These are phyloP conservation scores for Brachypterus glaber DNA, from an alignment of 2,888 invertebrate species.

Conservation along the genomic window DNA sequence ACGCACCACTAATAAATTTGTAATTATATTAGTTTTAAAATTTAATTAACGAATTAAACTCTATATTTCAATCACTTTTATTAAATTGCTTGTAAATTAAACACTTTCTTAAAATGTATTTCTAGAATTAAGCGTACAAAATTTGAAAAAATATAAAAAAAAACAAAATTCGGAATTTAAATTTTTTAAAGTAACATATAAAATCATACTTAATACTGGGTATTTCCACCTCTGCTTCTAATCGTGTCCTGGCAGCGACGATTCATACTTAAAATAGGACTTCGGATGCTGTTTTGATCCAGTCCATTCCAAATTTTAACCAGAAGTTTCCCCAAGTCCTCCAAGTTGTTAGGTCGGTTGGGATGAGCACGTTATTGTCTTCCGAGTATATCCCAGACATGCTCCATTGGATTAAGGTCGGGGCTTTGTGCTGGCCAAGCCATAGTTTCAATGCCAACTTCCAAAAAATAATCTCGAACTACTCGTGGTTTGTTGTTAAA, in stretches of 20 bases:
- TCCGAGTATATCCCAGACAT: conserved; percentile 8
- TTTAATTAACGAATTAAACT: background rate
- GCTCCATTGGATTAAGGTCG: conserved; percentile 6
- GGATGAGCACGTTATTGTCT: conserved; percentile 7
- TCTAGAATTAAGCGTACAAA: background rate
- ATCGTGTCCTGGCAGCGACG: conserved; percentile 9
- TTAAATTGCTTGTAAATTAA: too few species aligned
- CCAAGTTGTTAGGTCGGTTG: conserved; percentile 3
- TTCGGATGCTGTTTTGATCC: conserved; percentile 16
- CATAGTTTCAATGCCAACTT: conserved; percentile 11
- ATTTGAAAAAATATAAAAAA: conserved; percentile 1
- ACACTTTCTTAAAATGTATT: background rate
- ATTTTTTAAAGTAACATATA: background rate
- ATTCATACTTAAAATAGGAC: conserved; percentile 10
- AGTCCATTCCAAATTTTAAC: conserved; percentile 13
- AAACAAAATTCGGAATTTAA: background rate
- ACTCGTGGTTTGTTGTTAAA: too few species aligned
- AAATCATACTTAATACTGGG: conserved; percentile 1
- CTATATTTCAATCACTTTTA: background rate
- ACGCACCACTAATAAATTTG: too few species aligned
- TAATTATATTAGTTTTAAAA: too few species aligned
- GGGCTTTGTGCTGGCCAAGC: conserved; percentile 4
- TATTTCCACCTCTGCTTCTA: background rate
- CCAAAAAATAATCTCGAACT: conserved; percentile 4
- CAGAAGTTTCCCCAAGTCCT: conserved; percentile 5